phyloP scores from a whole-genome alignment of 35 echinoderm and acorn worm genomes.

The Lytechinus pictus region DNA sequence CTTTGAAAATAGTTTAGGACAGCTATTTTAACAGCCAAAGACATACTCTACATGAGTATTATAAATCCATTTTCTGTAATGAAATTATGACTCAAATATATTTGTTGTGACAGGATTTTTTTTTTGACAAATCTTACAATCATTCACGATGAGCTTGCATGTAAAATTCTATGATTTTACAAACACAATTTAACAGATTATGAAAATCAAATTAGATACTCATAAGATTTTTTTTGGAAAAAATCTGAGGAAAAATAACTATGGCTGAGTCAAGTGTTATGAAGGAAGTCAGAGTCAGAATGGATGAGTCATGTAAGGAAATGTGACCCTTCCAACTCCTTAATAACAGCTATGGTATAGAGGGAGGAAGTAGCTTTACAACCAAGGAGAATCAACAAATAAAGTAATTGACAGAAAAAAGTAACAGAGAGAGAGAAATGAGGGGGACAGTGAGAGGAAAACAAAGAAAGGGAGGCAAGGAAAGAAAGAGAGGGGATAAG shows the following conservation, averaged over 20 bases:
- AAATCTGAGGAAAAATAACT: background rate
- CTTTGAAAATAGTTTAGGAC: too few relatives aligned
- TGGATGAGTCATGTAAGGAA: background rate
- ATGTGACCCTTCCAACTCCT: constrained; percentile 13
- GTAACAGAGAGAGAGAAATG: background rate
- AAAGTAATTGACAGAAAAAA: background rate
- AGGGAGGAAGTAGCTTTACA: background rate
- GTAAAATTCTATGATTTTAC: too few relatives aligned
- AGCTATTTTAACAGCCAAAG: too few relatives aligned
- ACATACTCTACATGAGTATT: too few relatives aligned
- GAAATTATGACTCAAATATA: too few relatives aligned
- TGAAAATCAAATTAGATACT: background rate
- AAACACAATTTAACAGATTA: background rate
- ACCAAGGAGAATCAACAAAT: background rate
- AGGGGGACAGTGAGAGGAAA: background rate
- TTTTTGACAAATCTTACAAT: too few relatives aligned
- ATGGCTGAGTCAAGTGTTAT: constrained; percentile 22
- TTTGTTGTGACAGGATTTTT: too few relatives aligned
- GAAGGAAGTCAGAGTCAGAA: background rate
- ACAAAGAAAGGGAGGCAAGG: background rate
- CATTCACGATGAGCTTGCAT: too few relatives aligned
- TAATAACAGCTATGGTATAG: background rate
- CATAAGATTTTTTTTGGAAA: background rate
- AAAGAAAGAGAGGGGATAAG: background rate
- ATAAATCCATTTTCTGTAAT: too few relatives aligned